Conservation (phyloP, 2,113 vertebrate genomes). For the Arvicanthis niloticus region DNA sequence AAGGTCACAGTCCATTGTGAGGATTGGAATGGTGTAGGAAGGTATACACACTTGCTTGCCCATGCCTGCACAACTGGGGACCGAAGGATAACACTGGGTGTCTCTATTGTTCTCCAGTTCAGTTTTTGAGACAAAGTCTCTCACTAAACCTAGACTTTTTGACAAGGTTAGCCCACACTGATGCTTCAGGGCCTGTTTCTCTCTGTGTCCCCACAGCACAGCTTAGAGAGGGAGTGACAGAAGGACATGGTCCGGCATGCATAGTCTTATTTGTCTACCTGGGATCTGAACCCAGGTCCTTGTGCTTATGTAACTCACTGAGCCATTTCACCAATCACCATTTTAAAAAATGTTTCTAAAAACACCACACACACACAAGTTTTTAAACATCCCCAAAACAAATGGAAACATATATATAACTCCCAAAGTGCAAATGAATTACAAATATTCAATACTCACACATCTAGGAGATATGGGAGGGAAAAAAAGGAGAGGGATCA, state of each 20-base stretch:
- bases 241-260: background rate
- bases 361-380: background rate
- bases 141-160: background rate
- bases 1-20: background rate
- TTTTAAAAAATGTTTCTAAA: background rate
- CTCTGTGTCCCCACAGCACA: background rate
- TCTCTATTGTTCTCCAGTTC: background rate
- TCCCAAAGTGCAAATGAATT: background rate
- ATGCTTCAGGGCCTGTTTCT: background rate
- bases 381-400: slow-evolving; percentile 42
- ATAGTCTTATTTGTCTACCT: background rate
- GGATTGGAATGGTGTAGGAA: background rate
- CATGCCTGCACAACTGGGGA: background rate
- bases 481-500: background rate
- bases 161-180: background rate
- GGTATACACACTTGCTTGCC: background rate
- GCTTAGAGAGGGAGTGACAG: background rate
- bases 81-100: background rate
- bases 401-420: background rate
- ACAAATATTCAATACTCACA: background rate
- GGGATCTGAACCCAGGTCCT: background rate
- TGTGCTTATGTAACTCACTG: background rate
- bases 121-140: background rate
- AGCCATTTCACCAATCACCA: background rate
- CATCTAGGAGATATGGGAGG: background rate